Conservation (phyloP, 2,113 vertebrate species). For the Aythya baeri region DNA sequence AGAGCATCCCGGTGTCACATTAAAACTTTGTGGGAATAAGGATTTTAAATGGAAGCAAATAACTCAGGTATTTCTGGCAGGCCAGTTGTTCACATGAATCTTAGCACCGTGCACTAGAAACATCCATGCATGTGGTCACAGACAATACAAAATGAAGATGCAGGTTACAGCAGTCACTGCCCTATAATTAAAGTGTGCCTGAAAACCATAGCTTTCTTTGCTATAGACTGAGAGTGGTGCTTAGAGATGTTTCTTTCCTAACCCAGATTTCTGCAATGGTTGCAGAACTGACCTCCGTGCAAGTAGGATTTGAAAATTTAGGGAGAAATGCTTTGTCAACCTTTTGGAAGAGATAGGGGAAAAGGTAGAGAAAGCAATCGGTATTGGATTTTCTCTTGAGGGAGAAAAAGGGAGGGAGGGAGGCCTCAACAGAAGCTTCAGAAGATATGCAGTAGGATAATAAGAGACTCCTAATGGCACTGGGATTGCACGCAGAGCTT, state of each 20-base stretch:
- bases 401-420: background rate
- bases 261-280: background rate
- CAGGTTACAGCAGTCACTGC: background rate
- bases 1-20: fast-evolving
- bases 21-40: background rate
- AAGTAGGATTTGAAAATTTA: background rate
- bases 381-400: background rate
- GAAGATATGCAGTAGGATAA: background rate
- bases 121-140: background rate
- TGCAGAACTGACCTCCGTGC: background rate
- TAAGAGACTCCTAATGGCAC: background rate
- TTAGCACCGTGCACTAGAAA: background rate
- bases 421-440: background rate
- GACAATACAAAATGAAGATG: background rate
- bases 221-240: background rate
- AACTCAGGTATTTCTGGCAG: background rate
- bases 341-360: background rate
- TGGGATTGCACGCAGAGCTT: background rate
- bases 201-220: background rate
- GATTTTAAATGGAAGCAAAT: background rate
- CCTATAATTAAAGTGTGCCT: background rate
- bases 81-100: background rate
- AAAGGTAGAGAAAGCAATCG: background rate
- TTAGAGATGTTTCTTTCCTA: background rate
- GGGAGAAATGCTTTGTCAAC: background rate